Evolutionary conservation across 2,113 vertebrate species (phyloP), one percentile per base, ranked within the genome.

Genomic region (Vireo altiloquus): DNA sequence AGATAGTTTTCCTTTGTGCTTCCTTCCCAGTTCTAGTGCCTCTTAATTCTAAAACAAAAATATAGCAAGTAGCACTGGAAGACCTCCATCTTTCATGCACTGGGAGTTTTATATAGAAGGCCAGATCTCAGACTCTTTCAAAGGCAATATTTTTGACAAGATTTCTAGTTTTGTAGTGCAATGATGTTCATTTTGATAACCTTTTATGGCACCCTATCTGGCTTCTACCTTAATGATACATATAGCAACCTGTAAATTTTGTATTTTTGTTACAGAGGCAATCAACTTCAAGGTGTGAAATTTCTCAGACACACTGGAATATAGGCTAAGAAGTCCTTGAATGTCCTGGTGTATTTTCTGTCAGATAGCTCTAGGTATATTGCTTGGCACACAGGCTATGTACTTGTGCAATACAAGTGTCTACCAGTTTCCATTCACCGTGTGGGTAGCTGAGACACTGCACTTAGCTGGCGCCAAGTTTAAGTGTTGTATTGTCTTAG

Each of bases 71-170:
- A 78, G 49, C 28, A 71, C 30, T 95, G 77, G 24, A 42, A 83
- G n/a, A 86, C 9, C n/a, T 94, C 68, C 25, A 87, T 54, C 35
- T 90, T 92, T 83, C 54, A 54, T 40, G 31, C 50, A 79, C 68
- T 50, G 39, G 23, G 46, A 75, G 50, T 70, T 87, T 87, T 72
- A 65, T 54, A 59, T n/a, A 65, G 74, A 71, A 83, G 13, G n/a
- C 24, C 57, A 84, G 49, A 71, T 78, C 42, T 85, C 74, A 47
- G 79, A 49, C 47, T 82, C 40, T 82, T 97, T 96, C 66, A 92
- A 87, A 91, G 65, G 12, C n/a, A 93, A 39, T 90, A 91, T 94
- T 88, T 96, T 95, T 15, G 28, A 72, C 24, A 64, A 65, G 40
- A 64, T 42, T 86, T 82, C 42, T 63, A 28, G 16, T 42, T 95